Evolutionary conservation across 2,797 vertebrate species (phyloP).

Genomic region (Thalassophryne amazonica): DNA sequence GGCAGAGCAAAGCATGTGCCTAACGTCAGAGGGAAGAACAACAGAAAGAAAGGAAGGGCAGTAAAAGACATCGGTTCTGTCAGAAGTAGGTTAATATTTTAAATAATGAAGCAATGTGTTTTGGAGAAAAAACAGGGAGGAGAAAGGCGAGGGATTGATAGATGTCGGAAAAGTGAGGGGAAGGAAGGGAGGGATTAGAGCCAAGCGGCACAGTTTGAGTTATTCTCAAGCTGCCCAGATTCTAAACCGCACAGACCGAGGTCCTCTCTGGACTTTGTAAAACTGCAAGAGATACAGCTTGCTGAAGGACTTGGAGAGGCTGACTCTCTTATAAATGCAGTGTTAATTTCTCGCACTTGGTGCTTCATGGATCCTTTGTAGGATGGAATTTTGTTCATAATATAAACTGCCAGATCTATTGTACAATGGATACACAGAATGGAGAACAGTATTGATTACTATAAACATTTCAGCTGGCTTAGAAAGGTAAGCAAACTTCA

Average conservation of each 20-base stretch:
- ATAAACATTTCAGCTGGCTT: constrained; percentile 97
- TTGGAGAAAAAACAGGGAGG: constrained; percentile 18
- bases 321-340: too few species aligned
- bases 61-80: constrained; percentile 18
- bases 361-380: constrained; percentile 17
- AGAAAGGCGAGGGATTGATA: constrained; percentile 24
- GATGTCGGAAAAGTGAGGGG: constrained; percentile 41
- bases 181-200: constrained; percentile 61
- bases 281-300: constrained; percentile 64
- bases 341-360: constrained; percentile 22
- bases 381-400: constrained; percentile 55
- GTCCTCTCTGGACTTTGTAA: constrained; percentile 59
- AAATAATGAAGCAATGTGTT: constrained; percentile 12
- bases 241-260: constrained; percentile 77
- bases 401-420: constrained; percentile 66
- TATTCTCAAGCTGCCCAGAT: constrained; percentile 63
- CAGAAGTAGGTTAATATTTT: constrained; percentile 17
- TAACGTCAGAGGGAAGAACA: constrained; percentile 10
- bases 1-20: constrained; percentile 17
- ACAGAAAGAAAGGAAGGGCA: constrained; percentile 16
- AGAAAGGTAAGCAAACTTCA: constrained; percentile 87
- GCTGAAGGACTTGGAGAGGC: too few species aligned
- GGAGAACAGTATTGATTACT: constrained; percentile 96
- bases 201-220: constrained; percentile 76
- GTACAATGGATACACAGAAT: constrained; percentile 91